Conservation (phyloP, 2,888 invertebrate genomes). For the Sturmia bella region DNA sequence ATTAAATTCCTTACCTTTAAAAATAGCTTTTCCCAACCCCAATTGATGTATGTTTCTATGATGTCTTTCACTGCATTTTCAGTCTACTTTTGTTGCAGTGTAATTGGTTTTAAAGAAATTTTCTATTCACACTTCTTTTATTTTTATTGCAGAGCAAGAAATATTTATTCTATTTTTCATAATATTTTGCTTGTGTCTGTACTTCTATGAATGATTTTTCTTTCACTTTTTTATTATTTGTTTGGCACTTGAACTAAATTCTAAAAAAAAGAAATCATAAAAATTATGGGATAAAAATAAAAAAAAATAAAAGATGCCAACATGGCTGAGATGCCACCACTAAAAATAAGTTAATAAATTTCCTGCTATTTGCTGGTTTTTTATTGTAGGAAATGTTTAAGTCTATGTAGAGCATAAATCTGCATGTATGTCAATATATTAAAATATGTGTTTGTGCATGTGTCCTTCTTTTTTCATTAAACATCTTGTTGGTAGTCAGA, state of each 20-base stretch:
- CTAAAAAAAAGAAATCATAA: slow-evolving; percentile 21
- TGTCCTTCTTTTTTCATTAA: too few species aligned
- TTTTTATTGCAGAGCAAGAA: slow-evolving; percentile 43
- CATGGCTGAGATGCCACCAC: slow-evolving; percentile 60
- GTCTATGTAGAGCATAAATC: neutral
- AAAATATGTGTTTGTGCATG: too few species aligned
- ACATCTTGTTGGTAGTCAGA: too few species aligned
- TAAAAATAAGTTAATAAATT: slow-evolving; percentile 49
- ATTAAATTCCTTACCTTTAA: too few species aligned
- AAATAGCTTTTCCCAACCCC: too few species aligned
- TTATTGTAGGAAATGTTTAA: neutral
- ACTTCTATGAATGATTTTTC: slow-evolving; percentile 34
- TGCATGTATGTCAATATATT: neutral
- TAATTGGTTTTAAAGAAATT: slow-evolving; percentile 9
- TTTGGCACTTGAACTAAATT: slow-evolving; percentile 73
- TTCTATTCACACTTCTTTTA: slow-evolving; percentile 53
- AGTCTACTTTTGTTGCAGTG: slow-evolving; percentile 17
- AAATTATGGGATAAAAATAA: slow-evolving; percentile 19
- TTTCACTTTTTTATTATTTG: slow-evolving; percentile 60
- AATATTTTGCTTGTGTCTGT: slow-evolving; percentile 17
- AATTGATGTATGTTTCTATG: too few species aligned
- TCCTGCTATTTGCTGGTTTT: neutral
- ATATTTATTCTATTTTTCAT: slow-evolving; percentile 57
- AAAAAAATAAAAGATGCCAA: slow-evolving; percentile 62
- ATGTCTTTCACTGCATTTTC: too few species aligned